Evolutionary conservation across 1,140 invertebrate species (phyloP).

Genomic region (Zaprionus davidi): DNA sequence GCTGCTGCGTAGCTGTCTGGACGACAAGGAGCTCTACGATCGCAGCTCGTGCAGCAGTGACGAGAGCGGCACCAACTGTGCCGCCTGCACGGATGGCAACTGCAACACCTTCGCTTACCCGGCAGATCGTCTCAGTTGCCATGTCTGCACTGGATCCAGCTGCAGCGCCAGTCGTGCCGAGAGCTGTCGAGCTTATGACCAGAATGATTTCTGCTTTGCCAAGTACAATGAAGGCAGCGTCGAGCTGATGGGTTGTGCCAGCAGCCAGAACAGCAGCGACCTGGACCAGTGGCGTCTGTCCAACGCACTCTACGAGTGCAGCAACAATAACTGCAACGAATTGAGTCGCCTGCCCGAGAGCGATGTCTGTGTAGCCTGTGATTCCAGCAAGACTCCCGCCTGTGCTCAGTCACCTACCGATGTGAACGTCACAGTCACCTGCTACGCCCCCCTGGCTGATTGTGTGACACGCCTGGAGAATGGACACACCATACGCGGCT

Average conservation of each 20-base stretch:
- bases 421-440: conserved; percentile 33
- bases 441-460: conserved; percentile 48
- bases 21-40: conserved; percentile 72
- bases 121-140: conserved; percentile 60
- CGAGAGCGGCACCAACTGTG: conserved; percentile 53
- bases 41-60: conserved; percentile 52
- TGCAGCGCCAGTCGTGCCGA: conserved; percentile 37
- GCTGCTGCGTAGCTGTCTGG: conserved; percentile 66
- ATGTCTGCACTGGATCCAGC: conserved; percentile 51
- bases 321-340: conserved; percentile 59
- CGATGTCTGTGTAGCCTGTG: conserved; percentile 61
- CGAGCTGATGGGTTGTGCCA: conserved; percentile 67
- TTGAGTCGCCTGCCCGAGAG: conserved; percentile 41
- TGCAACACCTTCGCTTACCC: conserved; percentile 76
- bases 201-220: conserved; percentile 71
- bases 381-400: conserved; percentile 59
- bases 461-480: conserved; percentile 57
- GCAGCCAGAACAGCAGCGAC: conserved; percentile 56
- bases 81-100: conserved; percentile 39
- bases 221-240: conserved; percentile 60
- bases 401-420: conserved; percentile 65
- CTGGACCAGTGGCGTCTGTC: conserved; percentile 57
- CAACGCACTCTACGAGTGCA: conserved; percentile 60
- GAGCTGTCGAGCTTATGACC: conserved; percentile 44
- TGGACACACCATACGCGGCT: conserved; percentile 69